Conservation (phyloP, 2,888 invertebrate genomes). For the Dione juno region DNA sequence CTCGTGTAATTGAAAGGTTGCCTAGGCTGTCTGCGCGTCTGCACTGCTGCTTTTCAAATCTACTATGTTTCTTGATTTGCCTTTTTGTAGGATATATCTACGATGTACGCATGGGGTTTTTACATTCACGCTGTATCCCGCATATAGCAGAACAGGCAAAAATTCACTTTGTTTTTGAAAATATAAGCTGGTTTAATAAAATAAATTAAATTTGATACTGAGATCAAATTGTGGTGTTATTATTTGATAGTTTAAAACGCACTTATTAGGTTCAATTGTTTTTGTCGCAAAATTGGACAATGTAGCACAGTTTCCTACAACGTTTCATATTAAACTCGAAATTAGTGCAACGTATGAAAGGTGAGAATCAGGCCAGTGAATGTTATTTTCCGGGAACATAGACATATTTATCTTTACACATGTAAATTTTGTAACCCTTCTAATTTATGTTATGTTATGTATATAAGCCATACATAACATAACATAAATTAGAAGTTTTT, state of each 20-base stretch:
- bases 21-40: slow-evolving; percentile 52
- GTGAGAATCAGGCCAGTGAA: slow-evolving; percentile 66
- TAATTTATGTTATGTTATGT: too few species aligned
- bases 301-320: slow-evolving; percentile 56
- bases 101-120: too few species aligned
- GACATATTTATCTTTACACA: slow-evolving; percentile 9
- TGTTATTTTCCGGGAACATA: slow-evolving; percentile 64
- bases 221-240: neutral
- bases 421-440: too few species aligned
- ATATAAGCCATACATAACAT: too few species aligned
- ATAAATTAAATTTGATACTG: neutral
- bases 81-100: neutral
- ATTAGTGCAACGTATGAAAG: slow-evolving; percentile 58
- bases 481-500: too few species aligned
- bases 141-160: too few species aligned
- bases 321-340: slow-evolving; percentile 63
- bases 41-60: slow-evolving; percentile 47
- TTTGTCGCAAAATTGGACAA: slow-evolving; percentile 52
- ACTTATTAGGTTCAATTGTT: neutral
- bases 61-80: slow-evolving; percentile 27
- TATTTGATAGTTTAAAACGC: neutral
- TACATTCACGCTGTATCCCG: neutral
- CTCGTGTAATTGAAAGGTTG: slow-evolving; percentile 64
- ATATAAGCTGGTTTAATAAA: neutral
- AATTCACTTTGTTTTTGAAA: neutral